These are phyloP conservation scores for Drosophila yooni DNA, from an alignment of 2,888 invertebrate genomes.

Conservation along the genomic window DNA sequence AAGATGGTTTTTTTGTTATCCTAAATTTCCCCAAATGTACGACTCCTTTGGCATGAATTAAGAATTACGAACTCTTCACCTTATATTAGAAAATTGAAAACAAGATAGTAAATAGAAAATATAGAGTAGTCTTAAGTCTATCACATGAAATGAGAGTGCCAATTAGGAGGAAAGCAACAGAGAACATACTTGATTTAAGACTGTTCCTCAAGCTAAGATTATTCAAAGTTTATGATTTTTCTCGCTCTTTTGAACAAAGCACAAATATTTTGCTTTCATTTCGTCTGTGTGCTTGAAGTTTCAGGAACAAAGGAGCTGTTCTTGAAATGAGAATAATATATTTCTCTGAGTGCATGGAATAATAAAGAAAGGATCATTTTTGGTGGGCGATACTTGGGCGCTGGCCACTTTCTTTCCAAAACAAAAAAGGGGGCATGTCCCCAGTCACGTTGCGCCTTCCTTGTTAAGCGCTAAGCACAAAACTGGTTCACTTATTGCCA, in stretches of 20 bases:
- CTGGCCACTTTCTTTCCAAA: constrained; percentile 63
- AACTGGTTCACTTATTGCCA: constrained; percentile 45
- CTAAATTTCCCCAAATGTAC: not conserved
- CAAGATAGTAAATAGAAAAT: not conserved
- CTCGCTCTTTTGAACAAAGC: not conserved
- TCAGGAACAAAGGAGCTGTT: not conserved
- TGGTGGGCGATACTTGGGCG: constrained; percentile 17
- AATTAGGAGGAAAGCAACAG: not conserved
- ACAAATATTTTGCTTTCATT: not conserved
- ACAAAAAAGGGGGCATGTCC: constrained; percentile 19
- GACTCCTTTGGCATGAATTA: not conserved
- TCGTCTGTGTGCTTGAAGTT: not conserved
- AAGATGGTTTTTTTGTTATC: too few relatives aligned
- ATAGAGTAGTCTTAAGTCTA: not conserved
- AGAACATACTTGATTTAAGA: not conserved
- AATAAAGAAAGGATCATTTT: constrained; percentile 39
- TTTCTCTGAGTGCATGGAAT: constrained; percentile 2
- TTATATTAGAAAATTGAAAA: not conserved
- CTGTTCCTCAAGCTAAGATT: not conserved
- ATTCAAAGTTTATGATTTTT: not conserved
- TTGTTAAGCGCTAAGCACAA: constrained; percentile 76
- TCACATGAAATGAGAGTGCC: not conserved
- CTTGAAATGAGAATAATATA: not conserved
- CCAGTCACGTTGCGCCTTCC: constrained; percentile 69
- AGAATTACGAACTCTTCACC: not conserved